Base-by-base conservation (phyloP, 2,888 invertebrate species). In the Operophtera brumata region DNA sequence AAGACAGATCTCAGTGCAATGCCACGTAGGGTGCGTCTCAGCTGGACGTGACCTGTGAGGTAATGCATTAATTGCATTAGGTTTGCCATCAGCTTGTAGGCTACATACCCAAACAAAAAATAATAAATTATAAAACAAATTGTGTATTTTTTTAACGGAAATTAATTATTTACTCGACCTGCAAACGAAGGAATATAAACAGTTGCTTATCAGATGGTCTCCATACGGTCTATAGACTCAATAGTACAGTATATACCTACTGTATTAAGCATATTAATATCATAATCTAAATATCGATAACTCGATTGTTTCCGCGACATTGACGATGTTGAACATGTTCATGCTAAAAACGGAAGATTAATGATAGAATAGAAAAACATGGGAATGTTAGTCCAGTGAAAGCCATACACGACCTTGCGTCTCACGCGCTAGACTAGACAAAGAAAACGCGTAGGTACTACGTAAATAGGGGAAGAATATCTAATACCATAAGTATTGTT, bases 381-480 rank as follows among this genome's bases (percentile, higher is more conserved):
- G 63, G 53, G 62, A 65, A 68, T 56, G 53, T 42, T 42, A 46
- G 14, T 45, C 12, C 36, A 46, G 42, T 40, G 52, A 46, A 58
- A 51, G 49, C 39, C 37, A 34, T 28, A 28, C 47, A 44, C 65
- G 69, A 66, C 71, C 71, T 76, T 73, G 71, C 48, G 47, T 65
- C 61, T 57, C 59, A 67, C 59, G 63, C 65, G 65, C 67, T 65
- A 66, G 59, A 51, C 47, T 26, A 26, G 30, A 30, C 8, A 5
- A 5, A 2, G 8, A 30, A 9, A 30, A 9, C 30, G 7, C 3
- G 8, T 30, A 65, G 47, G 60, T 26, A 34, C 14, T 42, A 39
- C 12, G 43, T 54, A 47, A 41, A 47, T 36, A 52, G 39, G 30
- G 35, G 41, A 48, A 25, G 35, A 48, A 52, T 42, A 48, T 32